Evolutionary conservation across 1,140 invertebrate genomes (phyloP), one percentile per base, ranked within the genome.

Genomic region (Drosophila elegans): DNA sequence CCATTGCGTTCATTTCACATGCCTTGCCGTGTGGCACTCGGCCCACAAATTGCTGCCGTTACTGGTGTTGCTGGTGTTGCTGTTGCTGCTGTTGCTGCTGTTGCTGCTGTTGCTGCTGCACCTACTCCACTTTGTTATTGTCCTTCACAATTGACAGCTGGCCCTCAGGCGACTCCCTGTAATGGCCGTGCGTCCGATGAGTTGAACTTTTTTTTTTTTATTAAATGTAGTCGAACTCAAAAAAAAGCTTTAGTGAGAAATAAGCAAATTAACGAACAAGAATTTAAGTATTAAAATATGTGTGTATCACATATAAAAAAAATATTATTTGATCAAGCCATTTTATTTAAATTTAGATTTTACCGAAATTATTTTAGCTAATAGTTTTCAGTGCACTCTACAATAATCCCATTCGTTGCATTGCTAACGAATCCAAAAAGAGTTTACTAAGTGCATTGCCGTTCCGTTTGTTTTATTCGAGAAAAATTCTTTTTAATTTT

Each of bases 1-100:
- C 72, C 68, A 72, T 78, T 76, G 63, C 45, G 51, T 88, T 67
- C 82, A 75, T 78, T 66, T 44, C 60, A 75, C 60, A 66, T 61
- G 69, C 61, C 78, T 48, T 62, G 54, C 56, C 51, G 62, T 75
- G 68, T 81, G 82, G 52, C 63, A 52, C 46, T 60, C 48, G 48
- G 49, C 51, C 34, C 64, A 57, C 68, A 72, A 72, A 57, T 72
- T 72, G 52, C 68, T 67, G 60, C 48, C 34, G 42, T 29, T 64
- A 16, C 45, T 13, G 36, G 34, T 16, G 49, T 45, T 36, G 52
- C 49, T 16, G 21, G 10, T 38, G 16, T 27, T 11, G 13, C 7
- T 34, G 46, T 45, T 59, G 34, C 16, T 36, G 29, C 9, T 21
- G 36, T n/a, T n/a, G n/a, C n/a, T n/a, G n/a, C n/a, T n/a, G n/a